Conservation (phyloP, 2,888 invertebrate species). For the Exocentrus adspersus region DNA sequence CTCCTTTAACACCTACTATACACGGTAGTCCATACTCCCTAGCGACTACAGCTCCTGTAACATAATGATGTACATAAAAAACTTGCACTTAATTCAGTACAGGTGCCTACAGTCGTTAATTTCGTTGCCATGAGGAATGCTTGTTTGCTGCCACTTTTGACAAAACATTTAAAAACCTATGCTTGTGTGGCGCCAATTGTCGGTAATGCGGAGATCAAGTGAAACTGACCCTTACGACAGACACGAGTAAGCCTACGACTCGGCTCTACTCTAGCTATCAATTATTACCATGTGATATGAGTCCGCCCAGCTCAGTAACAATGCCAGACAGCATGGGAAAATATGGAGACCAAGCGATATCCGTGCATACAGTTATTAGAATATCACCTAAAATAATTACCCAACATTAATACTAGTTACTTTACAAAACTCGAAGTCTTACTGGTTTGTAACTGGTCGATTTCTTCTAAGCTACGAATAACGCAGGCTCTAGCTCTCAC, state of each 20-base stretch:
- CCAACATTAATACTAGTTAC: too few species aligned
- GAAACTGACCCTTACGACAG: too few species aligned
- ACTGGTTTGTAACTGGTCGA: constrained; percentile 58
- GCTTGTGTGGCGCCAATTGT: too few species aligned
- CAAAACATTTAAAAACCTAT: too few species aligned
- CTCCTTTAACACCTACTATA: constrained; percentile 77
- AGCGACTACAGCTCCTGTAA: constrained; percentile 81
- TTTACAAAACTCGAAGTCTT: constrained; percentile 18
- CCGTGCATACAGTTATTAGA: constrained; percentile 79
- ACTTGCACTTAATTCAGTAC: background rate
- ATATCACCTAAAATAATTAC: constrained; percentile 70
- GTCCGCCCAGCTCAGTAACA: constrained; percentile 84
- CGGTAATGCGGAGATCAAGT: too few species aligned
- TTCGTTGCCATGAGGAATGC: too few species aligned
- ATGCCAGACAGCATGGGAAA: constrained; percentile 82
- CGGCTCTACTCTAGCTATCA: too few species aligned
- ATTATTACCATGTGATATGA: constrained; percentile 87
- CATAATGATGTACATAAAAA: background rate
- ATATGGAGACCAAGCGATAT: constrained; percentile 88
- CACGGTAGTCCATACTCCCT: constrained; percentile 86
- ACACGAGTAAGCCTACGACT: too few species aligned
- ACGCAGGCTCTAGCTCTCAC: constrained; percentile 78
- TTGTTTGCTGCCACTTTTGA: too few species aligned
- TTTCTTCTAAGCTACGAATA: constrained; percentile 73
- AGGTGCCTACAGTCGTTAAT: too few species aligned